Percentiles rank a stretch among this genome's conserved stretches.
Conservation (phyloP, 2,113 vertebrate genomes). For the Hystrix cristata region DNA sequence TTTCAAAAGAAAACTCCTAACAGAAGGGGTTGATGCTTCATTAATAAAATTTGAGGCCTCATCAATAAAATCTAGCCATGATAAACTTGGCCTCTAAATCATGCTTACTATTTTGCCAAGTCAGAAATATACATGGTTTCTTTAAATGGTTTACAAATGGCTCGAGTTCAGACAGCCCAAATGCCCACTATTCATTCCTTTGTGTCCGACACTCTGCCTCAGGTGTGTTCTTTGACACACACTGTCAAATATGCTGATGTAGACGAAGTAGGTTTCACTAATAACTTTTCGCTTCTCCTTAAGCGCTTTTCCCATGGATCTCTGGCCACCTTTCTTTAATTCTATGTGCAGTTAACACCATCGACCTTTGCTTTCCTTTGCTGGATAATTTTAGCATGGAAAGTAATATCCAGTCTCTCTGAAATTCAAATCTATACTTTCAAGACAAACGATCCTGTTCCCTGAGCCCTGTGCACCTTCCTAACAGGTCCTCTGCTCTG, state of each 20-base stretch:
- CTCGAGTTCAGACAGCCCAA: not conserved
- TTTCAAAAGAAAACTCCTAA: slow-evolving; percentile 18
- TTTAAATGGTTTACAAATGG: slow-evolving; percentile 54
- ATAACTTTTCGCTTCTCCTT: not conserved
- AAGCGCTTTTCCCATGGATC: not conserved
- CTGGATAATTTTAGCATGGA: not conserved
- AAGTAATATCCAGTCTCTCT: slow-evolving; percentile 48
- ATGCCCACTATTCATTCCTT: not conserved
- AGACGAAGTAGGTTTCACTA: not conserved
- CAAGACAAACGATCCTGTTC: not conserved
- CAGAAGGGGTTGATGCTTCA: not conserved
- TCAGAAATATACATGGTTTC: slow-evolving; percentile 52
- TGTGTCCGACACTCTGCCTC: not conserved
- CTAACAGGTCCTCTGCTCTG: not conserved
- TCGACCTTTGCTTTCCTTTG: slow-evolving; percentile 7
- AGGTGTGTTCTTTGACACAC: not conserved
- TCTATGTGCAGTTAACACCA: not conserved
- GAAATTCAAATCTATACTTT: slow-evolving; percentile 19
- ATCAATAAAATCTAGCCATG: not conserved
- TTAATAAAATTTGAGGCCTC: not conserved
- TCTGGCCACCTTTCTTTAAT: not conserved
- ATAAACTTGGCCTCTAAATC: not conserved
- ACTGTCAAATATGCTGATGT: not conserved
- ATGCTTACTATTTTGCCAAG: not conserved
- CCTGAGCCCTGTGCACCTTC: not conserved